A percentile compares a stretch with the other conserved stretches of the same genome.
These are phyloP conservation scores for Myotis yumanensis DNA, from an alignment of 2,113 vertebrate species.

Conservation along the genomic window DNA sequence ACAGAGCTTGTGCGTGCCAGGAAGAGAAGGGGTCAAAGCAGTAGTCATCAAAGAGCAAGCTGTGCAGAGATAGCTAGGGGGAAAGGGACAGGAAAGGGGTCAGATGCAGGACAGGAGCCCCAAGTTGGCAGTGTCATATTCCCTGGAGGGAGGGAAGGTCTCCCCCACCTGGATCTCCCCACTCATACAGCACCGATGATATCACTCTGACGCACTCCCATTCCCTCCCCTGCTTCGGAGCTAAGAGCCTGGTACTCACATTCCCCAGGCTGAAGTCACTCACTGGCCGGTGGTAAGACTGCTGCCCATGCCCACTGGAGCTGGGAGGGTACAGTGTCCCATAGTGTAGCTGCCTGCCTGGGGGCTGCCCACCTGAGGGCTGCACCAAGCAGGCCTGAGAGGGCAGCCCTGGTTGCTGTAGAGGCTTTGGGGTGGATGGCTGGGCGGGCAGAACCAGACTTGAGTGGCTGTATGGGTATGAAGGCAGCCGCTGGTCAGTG, in stretches of 20 bases:
- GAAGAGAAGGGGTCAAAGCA: slow-evolving; percentile 83
- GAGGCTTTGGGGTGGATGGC: slow-evolving; percentile 64
- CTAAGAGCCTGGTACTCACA: slow-evolving; percentile 72
- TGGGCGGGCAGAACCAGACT: slow-evolving; percentile 82
- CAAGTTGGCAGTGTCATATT: background rate
- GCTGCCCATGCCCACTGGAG: slow-evolving; percentile 68
- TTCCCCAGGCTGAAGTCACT: slow-evolving; percentile 78
- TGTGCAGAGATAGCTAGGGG: slow-evolving; percentile 80
- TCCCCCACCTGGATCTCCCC: background rate
- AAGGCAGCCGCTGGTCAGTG: slow-evolving; percentile 89
- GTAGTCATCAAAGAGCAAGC: slow-evolving; percentile 85
- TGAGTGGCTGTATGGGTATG: slow-evolving; percentile 87
- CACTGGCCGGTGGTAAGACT: slow-evolving; percentile 61
- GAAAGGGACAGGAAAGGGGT: slow-evolving; percentile 16
- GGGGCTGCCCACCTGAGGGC: slow-evolving; percentile 40
- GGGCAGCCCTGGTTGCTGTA: slow-evolving; percentile 61
- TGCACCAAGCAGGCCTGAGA: slow-evolving; percentile 52
- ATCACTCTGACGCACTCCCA: background rate
- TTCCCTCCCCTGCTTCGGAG: background rate
- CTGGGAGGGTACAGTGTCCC: slow-evolving; percentile 67
- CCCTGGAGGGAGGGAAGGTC: background rate
- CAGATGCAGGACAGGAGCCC: slow-evolving; percentile 1
- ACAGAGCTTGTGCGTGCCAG: slow-evolving; percentile 77
- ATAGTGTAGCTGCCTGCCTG: slow-evolving; percentile 50
- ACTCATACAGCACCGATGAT: background rate